Evolutionary conservation across 2,113 vertebrate genomes (phyloP).

Genomic region (Oryzias woworae): DNA sequence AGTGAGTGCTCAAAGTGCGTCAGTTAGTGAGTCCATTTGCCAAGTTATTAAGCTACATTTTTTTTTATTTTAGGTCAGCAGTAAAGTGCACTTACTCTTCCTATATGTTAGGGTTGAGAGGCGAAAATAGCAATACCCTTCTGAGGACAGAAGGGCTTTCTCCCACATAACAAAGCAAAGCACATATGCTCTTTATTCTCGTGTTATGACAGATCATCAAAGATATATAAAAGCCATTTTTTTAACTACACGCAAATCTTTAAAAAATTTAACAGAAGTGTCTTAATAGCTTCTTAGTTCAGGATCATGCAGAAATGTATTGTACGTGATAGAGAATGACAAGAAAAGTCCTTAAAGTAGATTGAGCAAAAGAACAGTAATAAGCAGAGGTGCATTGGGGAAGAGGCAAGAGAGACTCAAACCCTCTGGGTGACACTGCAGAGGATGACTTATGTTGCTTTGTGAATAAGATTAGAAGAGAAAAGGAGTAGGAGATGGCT

Average conservation of each 20-base stretch:
- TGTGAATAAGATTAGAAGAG: conserved; percentile 64
- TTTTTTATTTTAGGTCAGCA: conserved; percentile 74
- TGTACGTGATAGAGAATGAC: conserved; percentile 3
- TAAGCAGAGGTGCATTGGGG: conserved; percentile 38
- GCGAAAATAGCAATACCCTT: conserved; percentile 58
- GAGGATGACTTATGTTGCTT: conserved; percentile 58
- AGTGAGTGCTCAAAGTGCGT: conserved; percentile 66
- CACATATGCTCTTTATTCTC: conserved; percentile 7
- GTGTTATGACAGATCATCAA: too few species aligned
- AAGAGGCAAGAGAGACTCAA: conserved; percentile 44
- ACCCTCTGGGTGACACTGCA: conserved; percentile 58
- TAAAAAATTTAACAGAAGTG: conserved; percentile 32
- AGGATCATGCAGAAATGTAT: conserved; percentile 33
- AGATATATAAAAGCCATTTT: too few species aligned
- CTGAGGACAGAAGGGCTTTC: conserved; percentile 48
- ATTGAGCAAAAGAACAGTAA: conserved; percentile 29
- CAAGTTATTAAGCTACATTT: conserved; percentile 74
- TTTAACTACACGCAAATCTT: conserved; percentile 16
- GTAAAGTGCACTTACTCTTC: conserved; percentile 68
- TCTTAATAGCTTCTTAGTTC: conserved; percentile 32
- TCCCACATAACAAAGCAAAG: conserved; percentile 48
- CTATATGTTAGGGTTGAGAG: conserved; percentile 58
- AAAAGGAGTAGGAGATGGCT: conserved; percentile 43
- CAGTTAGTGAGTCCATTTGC: conserved; percentile 74
- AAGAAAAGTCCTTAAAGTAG: conserved; percentile 20